These are phyloP conservation scores for Ciconia maguari DNA, from an alignment of 2,113 vertebrate species.

Conservation along the genomic window DNA sequence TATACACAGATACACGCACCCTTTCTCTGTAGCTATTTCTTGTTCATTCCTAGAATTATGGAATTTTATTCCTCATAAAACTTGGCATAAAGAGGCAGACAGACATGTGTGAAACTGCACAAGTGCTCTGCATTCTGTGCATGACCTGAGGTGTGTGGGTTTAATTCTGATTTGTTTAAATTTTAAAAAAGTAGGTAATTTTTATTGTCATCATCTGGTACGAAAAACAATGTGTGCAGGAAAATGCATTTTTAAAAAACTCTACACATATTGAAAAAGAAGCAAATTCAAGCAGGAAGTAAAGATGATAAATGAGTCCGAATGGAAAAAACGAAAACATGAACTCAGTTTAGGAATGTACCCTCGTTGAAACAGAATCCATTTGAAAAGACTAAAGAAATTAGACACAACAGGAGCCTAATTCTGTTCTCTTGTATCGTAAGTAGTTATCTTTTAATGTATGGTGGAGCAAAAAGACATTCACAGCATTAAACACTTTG, in stretches of 20 bases:
- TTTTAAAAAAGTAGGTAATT: background rate
- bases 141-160: background rate
- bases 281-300: background rate
- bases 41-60: background rate
- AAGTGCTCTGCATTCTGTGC: background rate
- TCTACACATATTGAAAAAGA: background rate
- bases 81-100: background rate
- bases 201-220: background rate
- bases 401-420: background rate
- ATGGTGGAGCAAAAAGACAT: background rate
- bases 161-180: background rate
- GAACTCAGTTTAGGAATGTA: background rate
- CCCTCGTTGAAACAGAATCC: background rate
- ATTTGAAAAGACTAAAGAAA: background rate
- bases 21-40: background rate
- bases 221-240: background rate
- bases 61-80: background rate
- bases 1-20: rapidly evolving
- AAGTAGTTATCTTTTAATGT: background rate
- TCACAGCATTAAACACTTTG: background rate
- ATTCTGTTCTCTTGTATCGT: background rate
- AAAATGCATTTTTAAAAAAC: background rate
- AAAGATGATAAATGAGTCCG: background rate
- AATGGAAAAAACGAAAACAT: background rate
- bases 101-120: background rate